phyloP scores from a whole-genome alignment of 2,113 vertebrate genomes.

The Melanostigma gelatinosum region DNA sequence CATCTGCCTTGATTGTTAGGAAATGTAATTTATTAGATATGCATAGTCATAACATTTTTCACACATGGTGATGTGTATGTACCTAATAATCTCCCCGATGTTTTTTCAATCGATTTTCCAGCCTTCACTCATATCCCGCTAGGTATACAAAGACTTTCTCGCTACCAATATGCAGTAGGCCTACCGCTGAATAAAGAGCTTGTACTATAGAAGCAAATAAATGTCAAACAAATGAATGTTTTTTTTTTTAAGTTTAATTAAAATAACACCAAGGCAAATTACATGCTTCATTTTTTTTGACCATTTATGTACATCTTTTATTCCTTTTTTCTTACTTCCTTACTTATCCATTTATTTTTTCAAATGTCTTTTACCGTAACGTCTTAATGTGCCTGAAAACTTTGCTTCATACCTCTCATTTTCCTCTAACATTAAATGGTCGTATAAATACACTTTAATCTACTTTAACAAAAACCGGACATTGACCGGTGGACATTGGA shows the following conservation, averaged over 20 bases:
- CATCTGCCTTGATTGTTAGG: constrained; percentile 2
- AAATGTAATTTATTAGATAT: background rate
- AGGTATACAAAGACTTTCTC: background rate
- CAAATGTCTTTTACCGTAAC: background rate
- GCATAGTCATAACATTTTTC: background rate
- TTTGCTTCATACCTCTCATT: background rate
- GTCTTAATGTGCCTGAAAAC: background rate
- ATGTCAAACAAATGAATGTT: background rate
- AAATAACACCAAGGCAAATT: background rate
- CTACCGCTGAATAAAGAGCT: background rate
- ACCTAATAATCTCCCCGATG: background rate
- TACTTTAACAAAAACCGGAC: background rate
- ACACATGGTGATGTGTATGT: background rate
- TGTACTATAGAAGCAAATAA: background rate
- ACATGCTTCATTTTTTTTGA: background rate
- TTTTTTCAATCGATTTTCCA: constrained; percentile 5
- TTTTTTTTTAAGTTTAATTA: background rate
- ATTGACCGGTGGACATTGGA: background rate
- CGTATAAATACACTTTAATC: background rate
- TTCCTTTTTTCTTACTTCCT: background rate
- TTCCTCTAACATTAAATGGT: background rate
- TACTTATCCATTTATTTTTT: background rate
- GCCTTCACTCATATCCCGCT: background rate
- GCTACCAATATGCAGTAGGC: background rate
- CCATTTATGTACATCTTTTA: background rate